A percentile compares a stretch with the other conserved stretches of the same genome.
phyloP scores from a whole-genome alignment of 2,888 invertebrate genomes.

The Bugula neritina region DNA sequence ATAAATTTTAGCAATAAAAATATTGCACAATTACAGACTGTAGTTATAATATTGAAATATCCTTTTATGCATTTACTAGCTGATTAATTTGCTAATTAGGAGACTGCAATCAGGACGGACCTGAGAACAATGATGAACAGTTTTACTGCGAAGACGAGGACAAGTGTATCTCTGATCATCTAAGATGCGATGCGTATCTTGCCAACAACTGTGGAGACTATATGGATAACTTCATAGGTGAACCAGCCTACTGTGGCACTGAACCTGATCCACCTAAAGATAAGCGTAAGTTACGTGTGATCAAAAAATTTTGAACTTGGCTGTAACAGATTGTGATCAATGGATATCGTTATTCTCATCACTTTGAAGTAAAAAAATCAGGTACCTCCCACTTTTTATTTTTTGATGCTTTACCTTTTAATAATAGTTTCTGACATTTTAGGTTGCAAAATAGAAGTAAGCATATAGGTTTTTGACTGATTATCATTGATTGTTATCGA shows the following conservation, averaged over 20 bases:
- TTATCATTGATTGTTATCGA: too few species aligned
- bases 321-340: not conserved
- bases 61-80: too few species aligned
- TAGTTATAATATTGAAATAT: too few species aligned
- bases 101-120: constrained; percentile 15
- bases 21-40: too few species aligned
- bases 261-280: not conserved
- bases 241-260: constrained; percentile 18
- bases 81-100: too few species aligned
- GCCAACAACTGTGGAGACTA: constrained; percentile 21
- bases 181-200: constrained; percentile 2
- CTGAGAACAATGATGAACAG: not conserved
- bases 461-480: too few species aligned
- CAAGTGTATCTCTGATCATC: not conserved
- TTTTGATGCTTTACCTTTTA: too few species aligned
- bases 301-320: not conserved
- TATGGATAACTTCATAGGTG: not conserved
- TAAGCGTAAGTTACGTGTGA: not conserved
- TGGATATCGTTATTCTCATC: not conserved
- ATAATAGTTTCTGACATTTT: too few species aligned
- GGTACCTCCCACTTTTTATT: too few species aligned
- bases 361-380: not conserved
- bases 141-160: not conserved
- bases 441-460: too few species aligned
- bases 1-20: too few species aligned